Evolutionary conservation across 2,113 vertebrate species (phyloP), one percentile per base, ranked within the genome.

Genomic region (Callocephalon fimbriatum): DNA sequence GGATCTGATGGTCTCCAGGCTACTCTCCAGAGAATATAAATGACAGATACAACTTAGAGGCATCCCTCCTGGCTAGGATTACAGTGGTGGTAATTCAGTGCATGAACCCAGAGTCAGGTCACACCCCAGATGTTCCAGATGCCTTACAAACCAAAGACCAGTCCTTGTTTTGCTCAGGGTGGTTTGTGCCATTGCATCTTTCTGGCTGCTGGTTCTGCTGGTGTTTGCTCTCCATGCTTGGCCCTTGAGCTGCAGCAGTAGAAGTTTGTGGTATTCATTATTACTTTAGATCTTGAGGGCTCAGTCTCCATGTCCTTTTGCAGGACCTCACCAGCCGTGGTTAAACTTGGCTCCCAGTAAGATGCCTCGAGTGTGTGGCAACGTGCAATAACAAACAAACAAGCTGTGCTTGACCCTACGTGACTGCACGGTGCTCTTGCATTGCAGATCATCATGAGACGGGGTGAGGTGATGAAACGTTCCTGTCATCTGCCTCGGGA

Each of bases 101-200:
- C 3, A 0, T 31, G 45, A 71, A n/a, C 42, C 25, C n/a, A 13
- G 23, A 42, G 44, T n/a, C 15, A 18, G 23, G 7, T 50, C 42
- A 19, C 0, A 0, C 8, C 17, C 32, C 12, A 37, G 53, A 19
- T 45, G 25, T 35, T 51, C 25, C 27, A 45, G 47, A 15, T 35
- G n/a, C 58, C 27, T 65, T 13, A 42, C 19, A 71, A 59, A 56
- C 7, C 25, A 56, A 61, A 86, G n/a, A 22, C 2, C 8, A 35
- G 7, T 23, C 32, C 12, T 54, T 61, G 35, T 35, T 29, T 77
- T 77, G 40, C 45, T 54, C 35, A 22, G 32, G 15, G 17, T 32
- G 10, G 20, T 45, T 56, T 83, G 27, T 77, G 27, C 32, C 27
- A 9, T 19, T 23, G 14, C 12, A 1, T 78, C 54, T 51, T 53